These are phyloP conservation scores for Subacronicta megacephala DNA, from an alignment of 2,888 invertebrate species.

Conservation along the genomic window DNA sequence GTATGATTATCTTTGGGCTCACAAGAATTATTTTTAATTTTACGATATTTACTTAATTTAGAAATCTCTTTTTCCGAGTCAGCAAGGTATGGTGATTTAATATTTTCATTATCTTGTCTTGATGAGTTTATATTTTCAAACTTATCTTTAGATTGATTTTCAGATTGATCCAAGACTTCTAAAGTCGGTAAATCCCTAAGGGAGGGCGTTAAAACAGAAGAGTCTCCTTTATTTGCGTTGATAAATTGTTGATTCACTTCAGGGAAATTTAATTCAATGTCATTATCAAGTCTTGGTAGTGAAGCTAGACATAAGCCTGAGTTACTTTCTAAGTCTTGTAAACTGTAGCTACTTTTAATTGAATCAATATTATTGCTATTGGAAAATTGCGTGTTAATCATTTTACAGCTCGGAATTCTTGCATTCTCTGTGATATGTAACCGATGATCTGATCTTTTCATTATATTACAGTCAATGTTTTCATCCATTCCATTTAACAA, in stretches of 20 bases:
- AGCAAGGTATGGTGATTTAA: conserved; percentile 50
- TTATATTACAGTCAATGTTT: conserved; percentile 61
- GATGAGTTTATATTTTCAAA: conserved; percentile 33
- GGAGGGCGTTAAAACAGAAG: conserved; percentile 50
- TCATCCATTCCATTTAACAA: conserved; percentile 62
- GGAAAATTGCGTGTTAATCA: conserved; percentile 75
- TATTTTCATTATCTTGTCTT: conserved; percentile 38
- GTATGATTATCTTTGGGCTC: conserved; percentile 54
- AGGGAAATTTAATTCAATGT: conserved; percentile 84
- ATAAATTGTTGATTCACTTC: conserved; percentile 88
- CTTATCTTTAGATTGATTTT: conserved; percentile 41
- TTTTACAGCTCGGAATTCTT: conserved; percentile 78
- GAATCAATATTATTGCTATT: conserved; percentile 62
- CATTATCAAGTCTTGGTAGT: conserved; percentile 83
- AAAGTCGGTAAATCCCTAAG: conserved; percentile 65
- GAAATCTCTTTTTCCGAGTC: conserved; percentile 71
- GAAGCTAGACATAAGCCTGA: conserved; percentile 84
- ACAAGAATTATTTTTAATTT: conserved; percentile 64
- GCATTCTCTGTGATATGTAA: conserved; percentile 57
- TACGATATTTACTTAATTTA: conserved; percentile 83
- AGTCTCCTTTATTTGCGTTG: conserved; percentile 81
- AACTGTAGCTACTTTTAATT: conserved; percentile 75
- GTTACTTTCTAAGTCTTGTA: conserved; percentile 83
- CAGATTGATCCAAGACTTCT: conserved; percentile 57
- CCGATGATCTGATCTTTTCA: conserved; percentile 60